Evolutionary conservation across 2,797 vertebrate genomes (phyloP).

Genomic region (Falco rusticolus): DNA sequence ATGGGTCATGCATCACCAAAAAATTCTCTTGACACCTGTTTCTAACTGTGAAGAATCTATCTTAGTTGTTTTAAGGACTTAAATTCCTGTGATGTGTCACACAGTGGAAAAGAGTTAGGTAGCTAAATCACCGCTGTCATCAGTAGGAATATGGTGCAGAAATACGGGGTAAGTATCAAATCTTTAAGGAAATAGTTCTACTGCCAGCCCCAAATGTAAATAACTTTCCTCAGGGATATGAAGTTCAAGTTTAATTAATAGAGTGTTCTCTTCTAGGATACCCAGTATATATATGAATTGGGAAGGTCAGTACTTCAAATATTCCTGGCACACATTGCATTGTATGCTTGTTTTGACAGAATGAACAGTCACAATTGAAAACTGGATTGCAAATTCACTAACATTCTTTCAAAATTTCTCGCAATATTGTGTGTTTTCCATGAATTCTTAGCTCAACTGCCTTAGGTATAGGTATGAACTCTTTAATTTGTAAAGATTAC

Average conservation of each 20-base stretch:
- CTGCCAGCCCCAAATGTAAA: background rate
- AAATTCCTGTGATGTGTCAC: background rate
- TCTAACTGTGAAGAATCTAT: background rate
- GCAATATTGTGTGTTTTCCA: background rate
- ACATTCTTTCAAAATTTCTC: background rate
- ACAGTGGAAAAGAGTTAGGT: background rate
- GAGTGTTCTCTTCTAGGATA: background rate
- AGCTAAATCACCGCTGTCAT: background rate
- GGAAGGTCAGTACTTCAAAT: background rate
- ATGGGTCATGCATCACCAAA: background rate
- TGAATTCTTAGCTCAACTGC: background rate
- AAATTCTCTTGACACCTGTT: background rate
- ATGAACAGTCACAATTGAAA: background rate
- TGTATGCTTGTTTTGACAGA: background rate
- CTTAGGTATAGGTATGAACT: background rate
- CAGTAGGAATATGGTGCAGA: background rate
- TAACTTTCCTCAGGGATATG: background rate
- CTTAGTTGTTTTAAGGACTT: background rate
- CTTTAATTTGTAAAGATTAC: background rate
- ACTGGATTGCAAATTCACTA: background rate
- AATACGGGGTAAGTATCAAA: background rate
- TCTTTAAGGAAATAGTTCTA: background rate
- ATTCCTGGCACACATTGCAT: background rate
- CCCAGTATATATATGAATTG: background rate
- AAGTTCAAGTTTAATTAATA: background rate